A percentile compares a stretch with the other conserved stretches of the same genome.
Conservation (phyloP, 2,113 vertebrate genomes). For the Stigmatopora nigra region DNA sequence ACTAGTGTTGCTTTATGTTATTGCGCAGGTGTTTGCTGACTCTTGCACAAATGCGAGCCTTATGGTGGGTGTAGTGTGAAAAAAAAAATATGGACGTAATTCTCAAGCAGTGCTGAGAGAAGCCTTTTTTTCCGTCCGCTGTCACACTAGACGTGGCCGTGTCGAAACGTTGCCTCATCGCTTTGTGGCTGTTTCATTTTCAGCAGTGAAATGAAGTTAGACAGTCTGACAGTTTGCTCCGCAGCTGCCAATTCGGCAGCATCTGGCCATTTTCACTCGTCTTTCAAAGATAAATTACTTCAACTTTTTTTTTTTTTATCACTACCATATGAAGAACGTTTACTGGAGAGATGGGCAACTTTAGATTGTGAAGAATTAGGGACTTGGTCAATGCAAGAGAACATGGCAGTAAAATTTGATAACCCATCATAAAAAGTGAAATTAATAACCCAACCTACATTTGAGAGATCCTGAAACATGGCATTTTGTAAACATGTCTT, state of each 20-base stretch:
- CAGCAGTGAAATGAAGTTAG: slow-evolving; percentile 31
- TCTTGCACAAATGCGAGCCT: slow-evolving; percentile 15
- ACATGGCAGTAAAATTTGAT: neutral
- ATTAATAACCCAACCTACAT: neutral
- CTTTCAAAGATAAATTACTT: neutral
- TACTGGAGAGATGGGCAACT: neutral
- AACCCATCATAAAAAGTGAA: neutral
- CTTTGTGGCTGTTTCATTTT: slow-evolving; percentile 19
- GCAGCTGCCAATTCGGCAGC: neutral
- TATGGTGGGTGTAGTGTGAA: slow-evolving; percentile 44
- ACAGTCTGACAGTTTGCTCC: neutral
- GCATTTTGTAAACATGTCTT: neutral
- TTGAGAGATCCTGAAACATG: neutral
- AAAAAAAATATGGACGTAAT: slow-evolving; percentile 42
- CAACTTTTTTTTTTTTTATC: neutral
- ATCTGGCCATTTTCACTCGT: neutral
- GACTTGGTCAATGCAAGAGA: neutral
- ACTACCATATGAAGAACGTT: neutral
- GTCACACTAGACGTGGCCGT: slow-evolving; percentile 45
- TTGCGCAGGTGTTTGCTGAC: slow-evolving; percentile 35
- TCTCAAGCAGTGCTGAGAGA: slow-evolving; percentile 56
- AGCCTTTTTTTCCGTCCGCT: slow-evolving; percentile 40
- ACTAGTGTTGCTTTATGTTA: slow-evolving; percentile 19
- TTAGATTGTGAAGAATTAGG: neutral
- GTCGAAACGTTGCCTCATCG: slow-evolving; percentile 47